Evolutionary conservation across 2,797 vertebrate genomes (phyloP), one percentile per base, ranked within the genome.

Genomic region (Sylvilagus floridanus): DNA sequence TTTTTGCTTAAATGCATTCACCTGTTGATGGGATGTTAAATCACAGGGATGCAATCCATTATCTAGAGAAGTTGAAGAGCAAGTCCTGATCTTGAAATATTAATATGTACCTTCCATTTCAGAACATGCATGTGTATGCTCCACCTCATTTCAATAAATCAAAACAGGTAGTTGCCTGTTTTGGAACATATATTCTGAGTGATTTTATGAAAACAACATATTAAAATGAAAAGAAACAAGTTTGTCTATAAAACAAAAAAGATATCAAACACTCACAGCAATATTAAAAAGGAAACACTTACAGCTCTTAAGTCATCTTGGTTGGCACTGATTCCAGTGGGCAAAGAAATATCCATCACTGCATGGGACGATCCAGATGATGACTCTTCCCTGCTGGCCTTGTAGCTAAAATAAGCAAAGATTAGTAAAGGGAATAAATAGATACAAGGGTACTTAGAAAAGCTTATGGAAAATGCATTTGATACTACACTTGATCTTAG

Each of bases 311-410:
- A 98, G 84, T 99, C 99, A 28, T 99, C 98, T 87, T 98, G 91
- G 54, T 98, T 96, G 7, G 98, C 98, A 2, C 95, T 97, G 88
- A 99, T 94, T 54, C 99, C 99, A 2, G 99, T 99, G 2, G 99
- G 98, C 97, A 99, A 97, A 88, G 99, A 96, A 91, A 99, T 99
- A 97, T 99, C 99, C 99, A 99, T 99, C 88, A 99, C 99, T 0
- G 99, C 98, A 50, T 99, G 99, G 32, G 98, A 97, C 54, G 99
- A 99, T 12, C 98, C 98, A 0, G 96, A 98, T 2, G 83, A 69
- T 0, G 96, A 88, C 89, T 99, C 98, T 54, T 98, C 98, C 0
- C 37, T 65, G 0, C 93, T 88, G 22, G 98, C 98, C 50, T 97
- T 99, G 93, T 98, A 99, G 98, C 99, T 99, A 95, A 30, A 95